These are phyloP conservation scores for Eulemur rubriventer DNA, from an alignment of 2,797 vertebrate species.

Conservation along the genomic window DNA sequence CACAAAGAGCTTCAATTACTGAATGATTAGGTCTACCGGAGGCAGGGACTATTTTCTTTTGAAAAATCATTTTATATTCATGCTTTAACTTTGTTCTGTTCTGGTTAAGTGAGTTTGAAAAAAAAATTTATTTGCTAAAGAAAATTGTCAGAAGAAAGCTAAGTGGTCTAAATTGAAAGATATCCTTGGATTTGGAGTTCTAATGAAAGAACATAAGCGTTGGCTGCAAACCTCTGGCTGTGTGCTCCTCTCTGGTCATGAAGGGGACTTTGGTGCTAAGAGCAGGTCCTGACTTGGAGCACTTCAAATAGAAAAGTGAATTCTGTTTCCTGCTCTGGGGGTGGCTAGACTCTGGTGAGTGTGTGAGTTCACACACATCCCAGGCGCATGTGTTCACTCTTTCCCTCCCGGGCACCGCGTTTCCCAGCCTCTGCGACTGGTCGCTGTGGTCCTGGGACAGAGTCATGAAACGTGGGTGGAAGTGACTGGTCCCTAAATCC, in stretches of 20 bases:
- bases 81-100: background rate
- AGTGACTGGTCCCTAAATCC: background rate
- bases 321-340: background rate
- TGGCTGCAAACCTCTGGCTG: accelerated
- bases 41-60: background rate
- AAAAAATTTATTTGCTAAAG: background rate
- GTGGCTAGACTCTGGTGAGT: accelerated
- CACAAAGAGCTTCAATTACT: background rate
- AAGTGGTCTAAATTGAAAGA: background rate
- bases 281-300: background rate
- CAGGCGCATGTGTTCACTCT: background rate
- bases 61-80: background rate
- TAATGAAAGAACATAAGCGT: accelerated
- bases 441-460: background rate
- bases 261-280: background rate
- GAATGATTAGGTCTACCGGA: background rate
- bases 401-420: accelerated
- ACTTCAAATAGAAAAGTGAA: background rate
- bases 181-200: background rate
- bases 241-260: background rate
- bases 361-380: background rate
- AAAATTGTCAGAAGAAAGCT: background rate
- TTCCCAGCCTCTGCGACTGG: accelerated
- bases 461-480: too few species aligned
- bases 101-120: background rate